Percentiles rank a stretch among this genome's conserved stretches.
Conservation (phyloP, 2,113 vertebrate species). For the Tyto alba region DNA sequence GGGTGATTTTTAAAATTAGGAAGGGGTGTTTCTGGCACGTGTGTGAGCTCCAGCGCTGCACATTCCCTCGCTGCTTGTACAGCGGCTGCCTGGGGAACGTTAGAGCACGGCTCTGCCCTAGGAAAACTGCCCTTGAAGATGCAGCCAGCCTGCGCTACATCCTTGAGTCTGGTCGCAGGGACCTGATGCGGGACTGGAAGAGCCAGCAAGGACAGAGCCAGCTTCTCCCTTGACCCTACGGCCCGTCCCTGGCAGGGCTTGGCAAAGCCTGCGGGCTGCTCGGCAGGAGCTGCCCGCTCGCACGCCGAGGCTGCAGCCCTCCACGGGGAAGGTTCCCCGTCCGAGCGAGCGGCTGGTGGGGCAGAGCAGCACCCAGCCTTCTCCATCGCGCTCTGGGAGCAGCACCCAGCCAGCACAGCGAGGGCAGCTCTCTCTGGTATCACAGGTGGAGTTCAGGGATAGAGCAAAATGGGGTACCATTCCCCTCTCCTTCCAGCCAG, state of each 20-base stretch:
- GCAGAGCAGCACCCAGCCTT: not conserved
- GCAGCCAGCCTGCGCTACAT: not conserved
- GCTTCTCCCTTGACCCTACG: fast-evolving
- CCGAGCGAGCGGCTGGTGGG: not conserved
- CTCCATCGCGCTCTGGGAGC: not conserved
- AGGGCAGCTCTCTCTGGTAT: not conserved
- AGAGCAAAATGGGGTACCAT: not conserved
- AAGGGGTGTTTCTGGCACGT: not conserved
- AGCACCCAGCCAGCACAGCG: not conserved
- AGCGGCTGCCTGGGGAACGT: not conserved
- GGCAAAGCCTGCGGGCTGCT: not conserved
- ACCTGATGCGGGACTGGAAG: not conserved
- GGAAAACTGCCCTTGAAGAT: not conserved
- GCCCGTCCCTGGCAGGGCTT: not conserved
- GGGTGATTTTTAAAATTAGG: not conserved
- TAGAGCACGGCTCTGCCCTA: not conserved
- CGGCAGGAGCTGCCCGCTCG: not conserved
- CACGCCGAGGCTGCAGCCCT: not conserved
- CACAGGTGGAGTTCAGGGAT: not conserved
- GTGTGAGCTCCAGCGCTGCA: not conserved
- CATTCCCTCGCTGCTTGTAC: fast-evolving
- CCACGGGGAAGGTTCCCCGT: not conserved
- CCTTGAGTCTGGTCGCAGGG: not conserved
- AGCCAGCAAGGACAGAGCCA: not conserved
- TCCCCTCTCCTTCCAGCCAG: not conserved